Base-by-base conservation (phyloP, 2,113 vertebrate genomes). In the Cinclus mexicanus region DNA sequence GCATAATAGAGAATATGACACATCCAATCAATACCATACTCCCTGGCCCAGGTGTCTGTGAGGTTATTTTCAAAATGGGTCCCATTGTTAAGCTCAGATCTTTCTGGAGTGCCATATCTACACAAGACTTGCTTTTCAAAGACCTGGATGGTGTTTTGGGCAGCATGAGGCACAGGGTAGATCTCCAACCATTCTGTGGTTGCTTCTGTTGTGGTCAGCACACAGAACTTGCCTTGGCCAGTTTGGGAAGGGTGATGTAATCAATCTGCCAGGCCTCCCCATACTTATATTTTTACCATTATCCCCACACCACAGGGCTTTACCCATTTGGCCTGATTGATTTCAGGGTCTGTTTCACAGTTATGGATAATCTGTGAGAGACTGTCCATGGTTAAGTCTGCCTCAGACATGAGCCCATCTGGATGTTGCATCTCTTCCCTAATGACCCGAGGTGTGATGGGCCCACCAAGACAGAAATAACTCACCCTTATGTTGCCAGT, bases 221-320 rank as follows among this genome's bases (percentile, higher is more conserved):
- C 23, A 3, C 9, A 52, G 26, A 0, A 0, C 23, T n/a, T 74
- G 26, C 12, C 26, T 33, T 44, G 52, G 37, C 1, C 0, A 5
- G 8, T 33, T 52, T n/a, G 28, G 17, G 50, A 26, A 65, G 14
- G n/a, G 5, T 21, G 15, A 24, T 24, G 8, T 14, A 39, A 9
- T 24, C 20, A 13, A 12, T n/a, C 33, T 67, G 46, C 9, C 33
- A 46, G 33, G 10, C 12, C 5, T 59, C 28, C 15, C 3, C 6
- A 29, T 29, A 33, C 15, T 44, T 24, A 4, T 44, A 6, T 74
- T 81, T 65, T 23, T 14, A 17, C 7, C 7, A 24, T 67, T 28
- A n/a, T 21, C 11, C 15, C 9, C 9, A 37, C 23, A 52, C 11
- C 26, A 50, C 31, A 14, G 37, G 26, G 26, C 19, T 75, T 75